Conservation (phyloP, 2,113 vertebrate species). For the Xerus inauris region DNA sequence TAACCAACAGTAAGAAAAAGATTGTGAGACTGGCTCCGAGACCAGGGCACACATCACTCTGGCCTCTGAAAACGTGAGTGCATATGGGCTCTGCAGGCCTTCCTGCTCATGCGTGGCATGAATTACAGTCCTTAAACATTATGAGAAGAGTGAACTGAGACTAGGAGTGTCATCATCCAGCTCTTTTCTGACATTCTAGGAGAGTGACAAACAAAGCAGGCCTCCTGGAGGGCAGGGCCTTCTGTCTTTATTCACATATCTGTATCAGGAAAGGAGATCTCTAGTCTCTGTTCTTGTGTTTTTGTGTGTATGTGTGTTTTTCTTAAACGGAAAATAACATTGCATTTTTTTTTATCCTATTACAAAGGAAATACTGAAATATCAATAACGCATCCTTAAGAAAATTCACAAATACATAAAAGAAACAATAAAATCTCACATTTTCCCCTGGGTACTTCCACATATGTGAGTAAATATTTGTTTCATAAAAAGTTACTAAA, state of each 20-base stretch:
- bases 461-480: background rate
- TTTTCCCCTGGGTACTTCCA: background rate
- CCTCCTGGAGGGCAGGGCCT: background rate
- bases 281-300: too few relatives aligned
- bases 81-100: background rate
- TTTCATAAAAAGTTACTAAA: background rate
- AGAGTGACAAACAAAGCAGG: background rate
- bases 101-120: fast-evolving
- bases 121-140: background rate
- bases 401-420: background rate
- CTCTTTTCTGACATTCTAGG: background rate
- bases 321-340: background rate
- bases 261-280: background rate
- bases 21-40: background rate
- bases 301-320: background rate
- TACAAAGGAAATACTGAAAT: slow-evolving; percentile 33
- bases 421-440: background rate
- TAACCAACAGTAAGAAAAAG: background rate
- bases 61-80: background rate
- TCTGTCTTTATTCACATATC: background rate
- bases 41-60: fast-evolving
- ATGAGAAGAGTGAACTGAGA: background rate
- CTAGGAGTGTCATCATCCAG: background rate
- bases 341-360: background rate
- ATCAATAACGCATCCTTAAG: background rate